Conservation (phyloP, 2,113 vertebrate genomes). For the Noturus placidus region DNA sequence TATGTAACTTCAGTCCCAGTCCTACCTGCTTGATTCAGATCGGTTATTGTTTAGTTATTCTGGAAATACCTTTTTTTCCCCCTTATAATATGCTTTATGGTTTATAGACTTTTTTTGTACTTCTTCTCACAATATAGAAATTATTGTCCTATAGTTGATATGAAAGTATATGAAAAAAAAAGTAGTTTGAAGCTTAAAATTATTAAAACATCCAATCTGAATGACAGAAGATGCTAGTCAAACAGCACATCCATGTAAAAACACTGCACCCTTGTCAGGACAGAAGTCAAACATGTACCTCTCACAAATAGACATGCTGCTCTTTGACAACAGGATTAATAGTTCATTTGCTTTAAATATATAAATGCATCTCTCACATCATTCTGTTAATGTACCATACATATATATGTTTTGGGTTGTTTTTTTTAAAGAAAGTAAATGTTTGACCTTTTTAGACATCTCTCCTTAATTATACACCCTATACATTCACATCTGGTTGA, state of each 20-base stretch:
- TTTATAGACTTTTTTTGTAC: background rate
- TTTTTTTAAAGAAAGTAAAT: background rate
- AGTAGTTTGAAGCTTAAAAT: background rate
- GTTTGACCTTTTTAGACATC: background rate
- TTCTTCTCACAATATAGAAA: background rate
- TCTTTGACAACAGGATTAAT: constrained; percentile 16
- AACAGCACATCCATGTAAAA: background rate
- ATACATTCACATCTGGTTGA: constrained; percentile 1
- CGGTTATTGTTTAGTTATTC: constrained; percentile 10
- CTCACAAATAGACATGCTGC: constrained; percentile 17
- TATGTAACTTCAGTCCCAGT: background rate
- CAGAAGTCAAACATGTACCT: constrained; percentile 3
- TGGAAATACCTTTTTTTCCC: background rate
- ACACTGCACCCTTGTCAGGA: background rate
- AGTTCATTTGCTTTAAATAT: constrained; percentile 9
- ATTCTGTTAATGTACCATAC: background rate
- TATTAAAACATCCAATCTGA: background rate
- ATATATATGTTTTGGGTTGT: background rate
- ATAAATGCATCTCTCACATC: constrained; percentile 36
- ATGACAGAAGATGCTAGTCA: background rate
- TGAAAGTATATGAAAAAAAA: background rate
- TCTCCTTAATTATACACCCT: background rate
- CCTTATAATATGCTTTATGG: background rate
- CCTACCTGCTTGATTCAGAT: background rate
- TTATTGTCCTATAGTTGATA: background rate